phyloP scores from a whole-genome alignment of 1,140 invertebrate genomes.

The Cylas formicarius region DNA sequence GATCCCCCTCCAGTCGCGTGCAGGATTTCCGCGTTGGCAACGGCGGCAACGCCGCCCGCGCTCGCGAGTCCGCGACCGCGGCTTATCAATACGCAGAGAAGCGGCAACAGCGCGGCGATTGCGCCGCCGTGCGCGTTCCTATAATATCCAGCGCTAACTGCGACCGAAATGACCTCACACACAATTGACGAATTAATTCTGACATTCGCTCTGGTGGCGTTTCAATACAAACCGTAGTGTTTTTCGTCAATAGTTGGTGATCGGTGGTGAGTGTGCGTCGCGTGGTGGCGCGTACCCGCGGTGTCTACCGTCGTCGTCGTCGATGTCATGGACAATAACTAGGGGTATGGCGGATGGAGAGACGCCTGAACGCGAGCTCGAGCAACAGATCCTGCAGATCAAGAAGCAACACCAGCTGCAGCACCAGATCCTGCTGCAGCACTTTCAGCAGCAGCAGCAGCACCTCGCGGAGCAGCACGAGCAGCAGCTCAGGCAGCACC shows the following conservation, averaged over 20 bases:
- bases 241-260: slow-evolving; percentile 22
- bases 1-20: slow-evolving; percentile 1
- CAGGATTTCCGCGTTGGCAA: slow-evolving; percentile 9
- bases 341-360: slow-evolving; percentile 38
- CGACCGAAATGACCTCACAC: slow-evolving; percentile 41
- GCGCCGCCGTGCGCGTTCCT: slow-evolving; percentile 26
- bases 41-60: slow-evolving; percentile 8
- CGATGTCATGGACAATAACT: slow-evolving; percentile 28
- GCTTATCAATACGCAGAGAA: slow-evolving; percentile 22
- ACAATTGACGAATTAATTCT: slow-evolving; percentile 36
- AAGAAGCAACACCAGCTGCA: slow-evolving; percentile 69
- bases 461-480: slow-evolving; percentile 65
- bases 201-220: slow-evolving; percentile 30
- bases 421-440: slow-evolving; percentile 60
- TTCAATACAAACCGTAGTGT: slow-evolving; percentile 13
- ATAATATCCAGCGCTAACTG: slow-evolving; percentile 34
- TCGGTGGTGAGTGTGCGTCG: slow-evolving; percentile 17
- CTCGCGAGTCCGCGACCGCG: slow-evolving; percentile 3
- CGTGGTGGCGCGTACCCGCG: slow-evolving; percentile 14
- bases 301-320: too few species aligned
- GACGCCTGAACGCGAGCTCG: slow-evolving; percentile 39
- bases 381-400: slow-evolving; percentile 46
- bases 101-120: slow-evolving; percentile 26
- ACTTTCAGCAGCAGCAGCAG: slow-evolving; percentile 63
- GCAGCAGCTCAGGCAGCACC: slow-evolving; percentile 60